phyloP scores from a whole-genome alignment of 2,113 vertebrate species.

The Poicephalus gulielmi region DNA sequence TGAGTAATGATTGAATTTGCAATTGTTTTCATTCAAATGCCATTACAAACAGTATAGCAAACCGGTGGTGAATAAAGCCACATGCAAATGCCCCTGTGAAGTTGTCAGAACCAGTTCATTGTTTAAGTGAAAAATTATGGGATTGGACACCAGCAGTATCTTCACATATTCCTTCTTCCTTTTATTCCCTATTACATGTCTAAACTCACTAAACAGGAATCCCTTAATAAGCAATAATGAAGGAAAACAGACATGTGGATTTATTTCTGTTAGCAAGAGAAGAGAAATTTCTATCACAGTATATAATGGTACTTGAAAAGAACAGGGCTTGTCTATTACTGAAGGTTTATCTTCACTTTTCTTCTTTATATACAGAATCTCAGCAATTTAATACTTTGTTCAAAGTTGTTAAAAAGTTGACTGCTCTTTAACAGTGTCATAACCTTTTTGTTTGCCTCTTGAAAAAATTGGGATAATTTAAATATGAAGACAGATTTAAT shows the following conservation, averaged over 20 bases:
- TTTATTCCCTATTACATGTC: background rate
- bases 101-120: background rate
- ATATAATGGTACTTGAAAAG: background rate
- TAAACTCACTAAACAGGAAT: background rate
- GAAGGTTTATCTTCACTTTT: background rate
- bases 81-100: background rate
- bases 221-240: background rate
- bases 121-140: background rate
- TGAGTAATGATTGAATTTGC: slow-evolving; percentile 36
- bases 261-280: background rate
- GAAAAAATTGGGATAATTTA: background rate
- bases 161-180: background rate
- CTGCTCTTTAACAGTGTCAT: background rate
- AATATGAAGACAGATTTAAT: background rate
- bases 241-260: background rate
- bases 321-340: background rate
- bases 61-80: background rate
- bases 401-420: background rate
- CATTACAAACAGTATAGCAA: slow-evolving; percentile 13
- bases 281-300: background rate
- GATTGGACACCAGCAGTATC: background rate
- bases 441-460: background rate
- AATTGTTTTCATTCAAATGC: slow-evolving; percentile 27
- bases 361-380: background rate
- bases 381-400: background rate